A percentile compares a stretch with the other conserved stretches of the same genome.
Evolutionary conservation across 2,888 invertebrate species (phyloP).

Genomic region (Protodeltote pygarga): DNA sequence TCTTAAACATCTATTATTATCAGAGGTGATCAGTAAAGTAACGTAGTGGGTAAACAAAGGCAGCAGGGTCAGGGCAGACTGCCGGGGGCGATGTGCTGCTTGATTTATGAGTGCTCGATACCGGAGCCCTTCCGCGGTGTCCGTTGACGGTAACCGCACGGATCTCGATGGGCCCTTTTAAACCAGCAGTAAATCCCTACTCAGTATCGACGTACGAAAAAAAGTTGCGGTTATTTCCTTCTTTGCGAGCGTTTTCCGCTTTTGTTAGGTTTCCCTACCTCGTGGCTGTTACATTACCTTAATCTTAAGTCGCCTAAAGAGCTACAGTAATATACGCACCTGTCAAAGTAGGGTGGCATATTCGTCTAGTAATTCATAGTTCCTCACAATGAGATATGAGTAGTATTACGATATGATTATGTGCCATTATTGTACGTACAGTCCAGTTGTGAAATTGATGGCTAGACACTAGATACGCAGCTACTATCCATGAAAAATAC

Average conservation of each 20-base stretch:
- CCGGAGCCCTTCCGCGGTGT: conserved; percentile 81
- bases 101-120: conserved; percentile 81
- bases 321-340: conserved; percentile 25
- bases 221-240: conserved; percentile 41
- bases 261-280: conserved; percentile 40
- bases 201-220: conserved; percentile 33
- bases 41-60: conserved; percentile 72
- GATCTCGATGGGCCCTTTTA: conserved; percentile 64
- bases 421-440: conserved; percentile 39
- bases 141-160: conserved; percentile 75
- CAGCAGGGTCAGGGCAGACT: conserved; percentile 71
- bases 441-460: conserved; percentile 42
- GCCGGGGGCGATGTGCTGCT: conserved; percentile 74
- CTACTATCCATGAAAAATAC: conserved; percentile 47
- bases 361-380: conserved; percentile 30
- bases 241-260: conserved; percentile 28
- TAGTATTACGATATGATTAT: conserved; percentile 44
- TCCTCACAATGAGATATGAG: conserved; percentile 33
- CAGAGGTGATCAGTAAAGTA: conserved; percentile 68
- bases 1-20: conserved; percentile 63
- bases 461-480: conserved; percentile 27
- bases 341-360: conserved; percentile 28
- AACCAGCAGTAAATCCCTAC: conserved; percentile 56
- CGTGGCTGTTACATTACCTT: conserved; percentile 31
- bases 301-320: conserved; percentile 31